phyloP scores from a whole-genome alignment of 2,888 invertebrate genomes.

The Lasioglossum oenotherae region DNA sequence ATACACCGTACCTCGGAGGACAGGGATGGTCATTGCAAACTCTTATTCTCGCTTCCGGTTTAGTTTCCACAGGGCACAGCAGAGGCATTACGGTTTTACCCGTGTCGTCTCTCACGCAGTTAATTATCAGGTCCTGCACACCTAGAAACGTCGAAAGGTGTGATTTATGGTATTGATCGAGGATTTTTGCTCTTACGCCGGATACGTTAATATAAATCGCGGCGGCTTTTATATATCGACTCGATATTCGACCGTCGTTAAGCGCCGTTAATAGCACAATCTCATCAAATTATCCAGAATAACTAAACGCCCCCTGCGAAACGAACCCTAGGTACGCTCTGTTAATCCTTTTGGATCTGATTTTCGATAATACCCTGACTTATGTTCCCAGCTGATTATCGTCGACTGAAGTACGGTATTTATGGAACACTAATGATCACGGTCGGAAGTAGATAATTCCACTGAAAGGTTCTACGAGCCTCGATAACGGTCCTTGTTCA shows the following conservation, averaged over 20 bases:
- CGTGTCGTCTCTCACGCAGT: conserved; percentile 94
- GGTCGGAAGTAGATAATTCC: conserved; percentile 8
- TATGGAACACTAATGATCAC: background rate
- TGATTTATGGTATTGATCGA: background rate
- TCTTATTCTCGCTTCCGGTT: conserved; percentile 94
- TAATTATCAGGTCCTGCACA: conserved; percentile 93
- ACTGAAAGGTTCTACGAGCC: background rate
- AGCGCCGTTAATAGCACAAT: conserved; percentile 57
- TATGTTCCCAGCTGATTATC: conserved; percentile 34
- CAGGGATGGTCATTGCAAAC: conserved; percentile 98
- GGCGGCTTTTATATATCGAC: conserved; percentile 39
- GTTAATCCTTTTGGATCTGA: conserved; percentile 55
- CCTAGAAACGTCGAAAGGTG: conserved; percentile 79
- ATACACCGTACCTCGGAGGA: conserved; percentile 90
- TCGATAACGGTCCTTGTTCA: background rate
- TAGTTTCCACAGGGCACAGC: conserved; percentile 93
- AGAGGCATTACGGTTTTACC: conserved; percentile 94
- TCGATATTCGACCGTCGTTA: conserved; percentile 34
- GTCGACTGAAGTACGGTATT: conserved; percentile 13
- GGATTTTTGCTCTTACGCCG: background rate
- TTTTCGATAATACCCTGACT: conserved; percentile 52
- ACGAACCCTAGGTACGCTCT: conserved; percentile 48
- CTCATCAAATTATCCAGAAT: conserved; percentile 52
- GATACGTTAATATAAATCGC: conserved; percentile 23
- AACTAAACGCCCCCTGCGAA: conserved; percentile 55